Conservation (phyloP, 2,888 invertebrate species). For the Priocnemis perturbator region DNA sequence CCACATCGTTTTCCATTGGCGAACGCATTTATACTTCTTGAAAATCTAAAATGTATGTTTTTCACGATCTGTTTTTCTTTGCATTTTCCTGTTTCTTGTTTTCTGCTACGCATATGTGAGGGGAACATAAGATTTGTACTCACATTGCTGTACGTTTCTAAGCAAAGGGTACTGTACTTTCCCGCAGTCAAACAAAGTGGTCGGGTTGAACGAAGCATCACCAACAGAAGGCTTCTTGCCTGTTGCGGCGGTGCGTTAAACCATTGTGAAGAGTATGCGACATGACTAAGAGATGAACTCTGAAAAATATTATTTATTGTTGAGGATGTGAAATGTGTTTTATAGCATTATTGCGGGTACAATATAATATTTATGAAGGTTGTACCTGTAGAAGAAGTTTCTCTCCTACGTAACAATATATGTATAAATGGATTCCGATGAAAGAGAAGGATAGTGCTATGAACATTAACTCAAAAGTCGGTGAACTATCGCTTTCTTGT, state of each 20-base stretch:
- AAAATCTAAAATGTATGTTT: too few species aligned
- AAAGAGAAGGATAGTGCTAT: conserved; percentile 39
- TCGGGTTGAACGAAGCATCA: conserved; percentile 36
- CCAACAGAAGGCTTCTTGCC: conserved; percentile 29
- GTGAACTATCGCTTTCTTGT: background rate
- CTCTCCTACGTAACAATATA: conserved; percentile 61
- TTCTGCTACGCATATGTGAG: too few species aligned
- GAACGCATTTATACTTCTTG: too few species aligned
- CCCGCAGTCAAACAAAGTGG: conserved; percentile 48
- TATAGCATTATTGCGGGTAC: too few species aligned
- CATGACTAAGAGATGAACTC: conserved; percentile 33
- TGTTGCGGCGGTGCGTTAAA: conserved; percentile 39
- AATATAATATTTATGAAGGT: background rate
- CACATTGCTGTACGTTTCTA: conserved; percentile 39
- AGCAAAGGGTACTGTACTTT: conserved; percentile 36
- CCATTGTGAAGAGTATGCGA: conserved; percentile 43
- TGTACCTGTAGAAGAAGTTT: conserved; percentile 43
- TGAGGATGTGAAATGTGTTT: too few species aligned
- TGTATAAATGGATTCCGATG: conserved; percentile 51
- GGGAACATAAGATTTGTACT: background rate
- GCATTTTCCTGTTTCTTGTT: too few species aligned
- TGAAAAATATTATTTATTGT: conserved; percentile 15
- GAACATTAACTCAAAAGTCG: conserved; percentile 28
- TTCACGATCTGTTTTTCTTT: too few species aligned
- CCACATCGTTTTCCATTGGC: too few species aligned